Percentiles rank a stretch among this genome's conserved stretches.
These are phyloP conservation scores for Drosophila merina DNA, from an alignment of 2,888 invertebrate species.

Conservation along the genomic window DNA sequence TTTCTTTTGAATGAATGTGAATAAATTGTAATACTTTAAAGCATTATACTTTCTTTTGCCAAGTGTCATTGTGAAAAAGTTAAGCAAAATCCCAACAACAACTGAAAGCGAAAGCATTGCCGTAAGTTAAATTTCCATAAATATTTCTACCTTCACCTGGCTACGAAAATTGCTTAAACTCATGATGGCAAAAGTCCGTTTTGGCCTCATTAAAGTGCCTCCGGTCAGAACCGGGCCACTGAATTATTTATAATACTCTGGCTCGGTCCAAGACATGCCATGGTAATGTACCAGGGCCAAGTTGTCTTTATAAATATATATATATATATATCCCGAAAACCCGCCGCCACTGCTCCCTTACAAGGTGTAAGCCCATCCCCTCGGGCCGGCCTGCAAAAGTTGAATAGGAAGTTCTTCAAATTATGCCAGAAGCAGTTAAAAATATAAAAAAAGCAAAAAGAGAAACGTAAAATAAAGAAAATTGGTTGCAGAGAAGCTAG, in stretches of 20 bases:
- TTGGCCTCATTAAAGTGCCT: conserved; percentile 76
- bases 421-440: conserved; percentile 66
- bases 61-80: conserved; percentile 2
- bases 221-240: conserved; percentile 65
- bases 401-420: conserved; percentile 75
- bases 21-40: not conserved
- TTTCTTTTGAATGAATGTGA: too few relatives aligned
- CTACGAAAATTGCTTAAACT: conserved; percentile 73
- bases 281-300: conserved; percentile 45
- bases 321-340: conserved; percentile 9
- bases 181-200: conserved; percentile 63
- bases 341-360: not conserved
- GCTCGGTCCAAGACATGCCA: conserved; percentile 24
- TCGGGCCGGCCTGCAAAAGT: conserved; percentile 50
- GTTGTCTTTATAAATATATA: conserved; percentile 39
- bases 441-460: conserved; percentile 9
- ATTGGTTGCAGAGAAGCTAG: conserved; percentile 29
- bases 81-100: conserved; percentile 33
- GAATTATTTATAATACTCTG: conserved; percentile 71
- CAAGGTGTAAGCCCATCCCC: conserved; percentile 44
- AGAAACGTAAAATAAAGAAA: conserved; percentile 25
- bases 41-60: not conserved
- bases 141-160: conserved; percentile 52
- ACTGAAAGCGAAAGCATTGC: conserved; percentile 42
- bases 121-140: conserved; percentile 68